Evolutionary conservation across 2,797 vertebrate genomes (phyloP), one percentile per base, ranked within the genome.

Genomic region (Emydoidea blandingii): DNA sequence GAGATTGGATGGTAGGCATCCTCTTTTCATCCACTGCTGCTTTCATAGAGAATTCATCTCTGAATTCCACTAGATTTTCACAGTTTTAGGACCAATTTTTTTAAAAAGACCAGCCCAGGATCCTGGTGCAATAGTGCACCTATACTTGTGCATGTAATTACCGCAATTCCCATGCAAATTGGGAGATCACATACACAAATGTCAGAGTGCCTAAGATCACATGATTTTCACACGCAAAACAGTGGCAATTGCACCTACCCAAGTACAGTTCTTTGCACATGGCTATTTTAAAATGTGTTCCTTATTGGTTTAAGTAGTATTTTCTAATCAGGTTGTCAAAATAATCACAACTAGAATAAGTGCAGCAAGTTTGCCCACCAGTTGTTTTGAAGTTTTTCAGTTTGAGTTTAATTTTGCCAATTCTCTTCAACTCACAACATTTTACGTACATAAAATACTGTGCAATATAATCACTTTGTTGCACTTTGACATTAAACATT

Each of bases 361-460:
- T 89, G 12, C 12, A 80, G 3, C 14, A 84, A 88, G 87, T 72
- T 53, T 90, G 52, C 34, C 78, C 12, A 19, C 8, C 27, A 89
- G 31, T 84, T 78, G 56, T 90, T 74, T 23, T 29, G 5, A 86
- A 59, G 23, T 68, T 94, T 72, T 81, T 52, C 41, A 56, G 3
- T 52, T 89, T 79, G 57, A 85, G 81, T n/a, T 92, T 92, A 76
- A 7, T 91, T 91, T 90, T 89, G 93, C 86, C 86, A 83, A 79
- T 29, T 87, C 54, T 57, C 23, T 88, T 87, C n/a, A 29, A 79
- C 37, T 86, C 82, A 31, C 7, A 52, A 50, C 9, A 62, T 29
- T 49, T 94, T 86, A 72, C 53, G 53, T 87, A 16, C 57, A 50
- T 16, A 92, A 95, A 91, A 81, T 76, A 12, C 34, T 87, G 3